Evolutionary conservation across 2,888 invertebrate species (phyloP), one percentile per base, ranked within the genome.

Genomic region (Agonopterix heracliana): DNA sequence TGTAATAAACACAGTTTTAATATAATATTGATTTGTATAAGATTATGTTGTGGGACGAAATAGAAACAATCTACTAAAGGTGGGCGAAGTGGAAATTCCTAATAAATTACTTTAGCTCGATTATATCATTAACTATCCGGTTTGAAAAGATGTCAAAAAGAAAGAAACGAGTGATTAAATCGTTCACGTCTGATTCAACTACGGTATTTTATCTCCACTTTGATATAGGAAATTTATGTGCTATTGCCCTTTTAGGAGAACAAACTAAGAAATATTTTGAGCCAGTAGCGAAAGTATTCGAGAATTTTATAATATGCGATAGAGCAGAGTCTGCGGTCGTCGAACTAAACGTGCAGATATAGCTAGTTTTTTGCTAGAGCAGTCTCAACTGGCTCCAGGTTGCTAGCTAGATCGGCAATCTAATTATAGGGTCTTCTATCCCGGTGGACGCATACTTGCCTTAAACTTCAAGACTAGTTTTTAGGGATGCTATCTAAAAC

Each of bases 341-440:
- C 74, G 75, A 84, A 74, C 82, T 66, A 68, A 51, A 73, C 77
- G 68, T 68, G 80, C 51, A 9, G 44, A 44, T 64, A 71, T 59
- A 62, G 64, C 63, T 64, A 69, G 71, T 71, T 77, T 81, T 82
- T 84, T 77, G 75, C 79, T 76, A 74, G 78, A 78, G 80, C 66
- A 69, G 76, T 78, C 71, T 68, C 65, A 26, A 66, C 60, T 60
- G 69, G 68, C 73, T 71, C 63, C 68, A 63, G 68, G 66, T 64
- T 67, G 68, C 74, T 71, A 63, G 71, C 75, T 78, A 75, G 77
- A 80, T 78, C 70, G 73, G 63, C 65, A 73, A 81, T 83, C 82
- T 84, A 84, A 82, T 81, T 80, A 84, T 84, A 84, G 81, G 76
- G 68, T 60, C 63, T 66, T 64, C 58, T 68, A 26, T 26, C 61